phyloP scores from a whole-genome alignment of 2,113 vertebrate genomes.

The Strigops habroptila region DNA sequence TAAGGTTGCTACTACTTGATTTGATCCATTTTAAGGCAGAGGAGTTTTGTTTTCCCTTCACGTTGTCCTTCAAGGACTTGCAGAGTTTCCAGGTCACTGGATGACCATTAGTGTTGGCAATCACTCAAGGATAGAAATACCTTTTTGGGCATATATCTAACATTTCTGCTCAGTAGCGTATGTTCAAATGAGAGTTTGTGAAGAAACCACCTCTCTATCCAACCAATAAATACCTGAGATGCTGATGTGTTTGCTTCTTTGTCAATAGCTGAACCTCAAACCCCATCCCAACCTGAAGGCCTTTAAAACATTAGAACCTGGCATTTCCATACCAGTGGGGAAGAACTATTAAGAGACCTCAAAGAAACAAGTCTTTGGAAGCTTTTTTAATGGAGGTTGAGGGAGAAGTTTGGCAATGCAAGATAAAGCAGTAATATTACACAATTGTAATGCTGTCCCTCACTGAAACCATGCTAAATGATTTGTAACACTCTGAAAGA shows the following conservation, averaged over 20 bases:
- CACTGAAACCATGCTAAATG: neutral
- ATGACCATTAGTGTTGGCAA: neutral
- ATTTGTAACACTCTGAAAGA: neutral
- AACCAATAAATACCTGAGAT: conserved; percentile 7
- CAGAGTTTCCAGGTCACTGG: neutral
- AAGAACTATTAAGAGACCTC: neutral
- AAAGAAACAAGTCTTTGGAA: conserved; percentile 1
- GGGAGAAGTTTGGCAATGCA: conserved; percentile 12
- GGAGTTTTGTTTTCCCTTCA: accelerated
- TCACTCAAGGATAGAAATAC: neutral
- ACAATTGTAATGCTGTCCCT: neutral
- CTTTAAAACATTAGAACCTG: neutral
- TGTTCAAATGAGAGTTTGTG: neutral
- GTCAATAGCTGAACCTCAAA: conserved; percentile 2
- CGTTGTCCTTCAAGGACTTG: neutral
- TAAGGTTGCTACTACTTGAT: neutral
- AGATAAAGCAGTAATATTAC: conserved; percentile 27
- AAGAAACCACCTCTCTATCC: neutral
- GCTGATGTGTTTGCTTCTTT: neutral
- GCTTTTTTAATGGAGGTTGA: neutral
- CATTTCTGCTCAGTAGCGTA: neutral
- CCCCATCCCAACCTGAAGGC: neutral
- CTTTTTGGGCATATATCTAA: neutral
- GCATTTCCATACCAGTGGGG: neutral
- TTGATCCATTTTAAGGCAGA: neutral